A percentile compares a stretch with the other conserved stretches of the same genome.
phyloP scores from a whole-genome alignment of 2,888 invertebrate species.

The Pasiphila rectangulata region DNA sequence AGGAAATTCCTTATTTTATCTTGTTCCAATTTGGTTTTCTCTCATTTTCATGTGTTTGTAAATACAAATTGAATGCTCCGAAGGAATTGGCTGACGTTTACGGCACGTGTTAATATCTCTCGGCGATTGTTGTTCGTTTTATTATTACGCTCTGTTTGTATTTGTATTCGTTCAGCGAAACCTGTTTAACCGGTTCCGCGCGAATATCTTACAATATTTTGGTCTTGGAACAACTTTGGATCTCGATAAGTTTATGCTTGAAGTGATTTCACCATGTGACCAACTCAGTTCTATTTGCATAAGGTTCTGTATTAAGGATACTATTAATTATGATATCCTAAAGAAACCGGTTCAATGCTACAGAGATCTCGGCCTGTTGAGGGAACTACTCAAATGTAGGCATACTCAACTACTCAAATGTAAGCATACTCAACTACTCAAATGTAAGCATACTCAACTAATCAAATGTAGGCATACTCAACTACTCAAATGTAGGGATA shows the following conservation, averaged over 20 bases:
- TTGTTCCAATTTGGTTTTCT: neutral
- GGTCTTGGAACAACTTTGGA: slow-evolving; percentile 10
- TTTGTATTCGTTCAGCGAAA: slow-evolving; percentile 12
- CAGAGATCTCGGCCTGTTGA: no score
- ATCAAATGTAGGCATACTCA: no score
- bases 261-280: no score
- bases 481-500: no score
- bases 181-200: slow-evolving; percentile 15
- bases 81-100: neutral
- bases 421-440: no score
- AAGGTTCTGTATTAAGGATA: no score
- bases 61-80: neutral
- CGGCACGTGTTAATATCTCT: neutral
- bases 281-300: no score
- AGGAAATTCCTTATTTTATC: neutral
- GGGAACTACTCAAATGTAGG: no score
- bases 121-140: slow-evolving; percentile 5
- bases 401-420: no score
- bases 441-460: no score
- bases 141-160: slow-evolving; percentile 12
- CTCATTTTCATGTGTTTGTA: neutral
- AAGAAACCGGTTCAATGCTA: no score
- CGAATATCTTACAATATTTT: slow-evolving; percentile 17
- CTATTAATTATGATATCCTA: no score
- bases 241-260: slow-evolving; percentile 8